These are phyloP conservation scores for Venustoraphidia nigricollis DNA, from an alignment of 2,888 invertebrate genomes.

Conservation along the genomic window DNA sequence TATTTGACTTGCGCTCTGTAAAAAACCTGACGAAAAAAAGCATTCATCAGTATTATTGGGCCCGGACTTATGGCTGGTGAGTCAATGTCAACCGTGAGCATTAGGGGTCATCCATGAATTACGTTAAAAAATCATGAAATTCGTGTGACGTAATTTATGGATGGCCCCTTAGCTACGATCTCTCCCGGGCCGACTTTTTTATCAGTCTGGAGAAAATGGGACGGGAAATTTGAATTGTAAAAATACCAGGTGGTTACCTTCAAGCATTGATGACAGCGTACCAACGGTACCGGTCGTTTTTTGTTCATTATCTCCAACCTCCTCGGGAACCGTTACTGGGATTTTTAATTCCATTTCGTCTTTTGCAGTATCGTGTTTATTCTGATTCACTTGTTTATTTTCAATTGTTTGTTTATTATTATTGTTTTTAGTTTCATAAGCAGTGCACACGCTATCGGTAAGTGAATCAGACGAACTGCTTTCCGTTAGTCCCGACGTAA, in stretches of 20 bases:
- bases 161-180: too few species aligned
- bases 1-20: conserved; percentile 31
- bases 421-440: conserved; percentile 30
- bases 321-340: conserved; percentile 6
- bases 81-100: too few species aligned
- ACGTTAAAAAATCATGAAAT: too few species aligned
- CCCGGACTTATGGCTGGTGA: too few species aligned
- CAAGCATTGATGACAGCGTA: conserved; percentile 25
- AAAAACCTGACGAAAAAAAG: conserved; percentile 23
- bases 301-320: conserved; percentile 8
- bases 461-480: conserved; percentile 46
- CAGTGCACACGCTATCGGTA: conserved; percentile 43
- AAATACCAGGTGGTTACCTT: conserved; percentile 23
- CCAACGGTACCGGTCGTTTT: background rate
- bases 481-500: conserved; percentile 34
- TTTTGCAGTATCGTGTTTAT: background rate
- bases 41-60: background rate
- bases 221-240: background rate
- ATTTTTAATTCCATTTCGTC: background rate
- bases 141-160: too few species aligned
- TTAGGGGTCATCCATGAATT: too few species aligned
- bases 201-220: too few species aligned
- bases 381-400: background rate
- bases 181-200: too few species aligned
- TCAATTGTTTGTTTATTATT: background rate